Evolutionary conservation across 2,888 invertebrate species (phyloP), one percentile per base, ranked within the genome.

Genomic region (Acanthoscelides obtectus): DNA sequence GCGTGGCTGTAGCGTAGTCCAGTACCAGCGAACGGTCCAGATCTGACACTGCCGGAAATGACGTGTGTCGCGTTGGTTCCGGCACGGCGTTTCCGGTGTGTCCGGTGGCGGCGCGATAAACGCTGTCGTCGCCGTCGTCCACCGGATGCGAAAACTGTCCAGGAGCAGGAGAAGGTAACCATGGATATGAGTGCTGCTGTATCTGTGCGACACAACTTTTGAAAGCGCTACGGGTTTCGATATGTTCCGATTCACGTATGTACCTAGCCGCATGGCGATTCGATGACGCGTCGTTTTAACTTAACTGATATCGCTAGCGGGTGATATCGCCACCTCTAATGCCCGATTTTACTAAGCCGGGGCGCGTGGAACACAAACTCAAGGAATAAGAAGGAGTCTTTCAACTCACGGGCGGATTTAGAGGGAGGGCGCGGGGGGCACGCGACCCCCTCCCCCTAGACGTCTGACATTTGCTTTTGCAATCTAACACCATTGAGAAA

Each of bases 51-150:
- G 80, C 78, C 84, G 86, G 86, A 86, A 85, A 85, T 86, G 86
- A 85, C 84, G 86, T 84, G 84, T 85, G 85, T 85, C 85, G 84
- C 81, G 84, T 83, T 83, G 83, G 83, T 85, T 85, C 85, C 85
- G 85, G 83, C 83, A 45, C 20, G 82, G 81, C 82, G 81, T 82
- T 81, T 83, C 81, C 81, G 83, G 84, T 82, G 84, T 83, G 83
- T 83, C 84, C 84, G 81, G 81, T 80, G 80, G 81, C 79, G 81
- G 80, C 79, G 77, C 80, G 83, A 82, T 84, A 84, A 84, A 84
- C 84, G 83, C 80, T 83, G 83, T 84, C 84, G 83, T 80, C 67
- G 67, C 20, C 67, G 45, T 45, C 45, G 45, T n/a, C 79, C 79
- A 75, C 83, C 84, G 85, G 85, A 85, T 84, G 81, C 82, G 79